Percentiles rank a stretch among this genome's conserved stretches.
phyloP scores from a whole-genome alignment of 64 coral and sea anemone species.

The Trachythela sp. region DNA sequence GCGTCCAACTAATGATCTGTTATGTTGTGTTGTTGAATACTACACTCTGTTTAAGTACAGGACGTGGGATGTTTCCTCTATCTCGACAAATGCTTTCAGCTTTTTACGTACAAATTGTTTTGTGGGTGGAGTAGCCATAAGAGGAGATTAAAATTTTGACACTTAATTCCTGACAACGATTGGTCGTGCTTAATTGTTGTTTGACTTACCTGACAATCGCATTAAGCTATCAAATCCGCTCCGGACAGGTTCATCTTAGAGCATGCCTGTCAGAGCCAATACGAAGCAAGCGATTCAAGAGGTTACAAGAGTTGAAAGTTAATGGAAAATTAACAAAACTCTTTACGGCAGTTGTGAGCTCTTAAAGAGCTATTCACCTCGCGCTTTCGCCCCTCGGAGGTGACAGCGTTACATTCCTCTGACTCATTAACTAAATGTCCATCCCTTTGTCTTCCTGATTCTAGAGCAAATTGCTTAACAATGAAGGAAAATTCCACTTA shows the following conservation, averaged over 20 bases:
- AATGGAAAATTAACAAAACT: not conserved
- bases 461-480: constrained; percentile 1
- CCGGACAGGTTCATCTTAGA: not conserved
- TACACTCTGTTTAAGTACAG: not conserved
- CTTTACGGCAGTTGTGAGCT: not conserved
- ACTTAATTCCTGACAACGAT: not conserved
- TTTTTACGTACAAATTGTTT: constrained; percentile 20
- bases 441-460: constrained; percentile 1
- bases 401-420: not conserved
- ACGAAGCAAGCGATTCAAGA: not conserved
- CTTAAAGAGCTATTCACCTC: not conserved
- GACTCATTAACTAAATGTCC: not conserved
- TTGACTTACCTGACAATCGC: constrained; percentile 17
- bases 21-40: not conserved
- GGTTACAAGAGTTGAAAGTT: not conserved
- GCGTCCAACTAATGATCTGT: not conserved
- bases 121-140: constrained; percentile 26
- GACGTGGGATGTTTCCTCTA: not conserved
- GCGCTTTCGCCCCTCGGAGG: not conserved
- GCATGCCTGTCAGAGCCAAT: not conserved
- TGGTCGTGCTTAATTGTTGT: not conserved
- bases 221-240: not conserved
- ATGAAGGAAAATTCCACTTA: constrained; percentile 20
- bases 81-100: constrained; percentile 5
- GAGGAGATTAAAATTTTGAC: constrained; percentile 16